These are phyloP conservation scores for Anser cygnoides DNA, from an alignment of 2,113 vertebrate species.

Conservation along the genomic window DNA sequence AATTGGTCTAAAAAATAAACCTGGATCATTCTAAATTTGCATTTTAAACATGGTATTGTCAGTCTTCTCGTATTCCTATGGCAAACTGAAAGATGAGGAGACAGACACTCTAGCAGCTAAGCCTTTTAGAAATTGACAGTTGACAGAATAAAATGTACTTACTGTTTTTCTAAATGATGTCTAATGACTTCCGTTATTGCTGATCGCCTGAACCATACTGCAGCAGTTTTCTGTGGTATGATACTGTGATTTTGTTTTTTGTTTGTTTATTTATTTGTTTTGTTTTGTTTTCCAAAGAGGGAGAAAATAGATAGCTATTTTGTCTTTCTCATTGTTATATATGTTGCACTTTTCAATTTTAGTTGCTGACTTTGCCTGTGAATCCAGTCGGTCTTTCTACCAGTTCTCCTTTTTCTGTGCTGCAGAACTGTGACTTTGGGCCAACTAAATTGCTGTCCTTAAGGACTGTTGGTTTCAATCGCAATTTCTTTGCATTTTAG, in stretches of 20 bases:
- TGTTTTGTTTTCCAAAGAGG: background rate
- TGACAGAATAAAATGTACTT: background rate
- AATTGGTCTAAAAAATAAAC: background rate
- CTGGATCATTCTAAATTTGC: background rate
- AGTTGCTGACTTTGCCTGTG: background rate
- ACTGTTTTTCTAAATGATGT: background rate
- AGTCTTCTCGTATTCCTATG: background rate
- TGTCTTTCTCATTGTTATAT: background rate
- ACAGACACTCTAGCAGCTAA: background rate
- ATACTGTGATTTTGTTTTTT: background rate
- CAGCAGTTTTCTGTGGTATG: background rate
- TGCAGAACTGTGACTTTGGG: background rate
- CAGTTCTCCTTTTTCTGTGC: background rate
- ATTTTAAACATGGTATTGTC: background rate
- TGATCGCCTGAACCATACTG: background rate
- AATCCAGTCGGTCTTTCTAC: background rate
- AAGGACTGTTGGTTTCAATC: background rate
- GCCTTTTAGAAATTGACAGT: background rate
- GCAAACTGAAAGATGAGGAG: background rate
- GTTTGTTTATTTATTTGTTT: too few relatives aligned
- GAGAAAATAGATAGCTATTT: background rate
- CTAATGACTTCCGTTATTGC: background rate
- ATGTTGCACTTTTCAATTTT: fast-evolving
- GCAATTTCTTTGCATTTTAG: background rate
- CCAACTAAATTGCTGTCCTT: background rate